Percentiles rank a stretch among this genome's conserved stretches.
These are phyloP conservation scores for Girardia tigrina DNA, from an alignment of 2,888 invertebrate species.

Conservation along the genomic window DNA sequence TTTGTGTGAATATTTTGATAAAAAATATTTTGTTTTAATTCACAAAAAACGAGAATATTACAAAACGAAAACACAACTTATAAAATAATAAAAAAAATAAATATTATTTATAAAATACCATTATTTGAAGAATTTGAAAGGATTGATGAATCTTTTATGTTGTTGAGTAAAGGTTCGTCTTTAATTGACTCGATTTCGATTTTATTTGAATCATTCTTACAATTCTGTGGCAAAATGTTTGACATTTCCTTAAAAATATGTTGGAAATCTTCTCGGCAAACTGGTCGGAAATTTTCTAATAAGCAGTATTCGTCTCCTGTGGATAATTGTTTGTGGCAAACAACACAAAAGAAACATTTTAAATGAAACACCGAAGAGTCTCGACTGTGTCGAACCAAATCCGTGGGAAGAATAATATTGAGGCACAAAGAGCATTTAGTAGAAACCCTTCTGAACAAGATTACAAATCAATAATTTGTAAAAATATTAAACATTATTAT, in stretches of 20 bases:
- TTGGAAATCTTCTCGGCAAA: constrained; percentile 38
- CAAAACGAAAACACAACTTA: too few relatives aligned
- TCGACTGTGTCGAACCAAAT: constrained; percentile 33
- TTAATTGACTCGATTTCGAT: constrained; percentile 50
- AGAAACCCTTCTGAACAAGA: constrained; percentile 30
- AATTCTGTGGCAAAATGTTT: constrained; percentile 38
- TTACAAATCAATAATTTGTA: too few relatives aligned
- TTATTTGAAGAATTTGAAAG: background rate
- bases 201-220: constrained; percentile 52
- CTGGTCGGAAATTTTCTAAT: constrained; percentile 29
- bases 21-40: too few relatives aligned
- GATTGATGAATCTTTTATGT: background rate
- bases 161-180: constrained; percentile 41
- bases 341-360: constrained; percentile 31
- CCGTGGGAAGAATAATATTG: constrained; percentile 23
- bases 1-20: too few relatives aligned
- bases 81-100: too few relatives aligned
- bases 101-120: too few relatives aligned
- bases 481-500: too few relatives aligned
- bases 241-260: constrained; percentile 38
- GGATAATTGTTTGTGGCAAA: constrained; percentile 32
- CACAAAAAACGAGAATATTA: too few relatives aligned
- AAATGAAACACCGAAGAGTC: constrained; percentile 31
- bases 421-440: constrained; percentile 31
- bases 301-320: constrained; percentile 36